phyloP scores from a whole-genome alignment of 1,140 invertebrate genomes.

The Drosophila miranda region DNA sequence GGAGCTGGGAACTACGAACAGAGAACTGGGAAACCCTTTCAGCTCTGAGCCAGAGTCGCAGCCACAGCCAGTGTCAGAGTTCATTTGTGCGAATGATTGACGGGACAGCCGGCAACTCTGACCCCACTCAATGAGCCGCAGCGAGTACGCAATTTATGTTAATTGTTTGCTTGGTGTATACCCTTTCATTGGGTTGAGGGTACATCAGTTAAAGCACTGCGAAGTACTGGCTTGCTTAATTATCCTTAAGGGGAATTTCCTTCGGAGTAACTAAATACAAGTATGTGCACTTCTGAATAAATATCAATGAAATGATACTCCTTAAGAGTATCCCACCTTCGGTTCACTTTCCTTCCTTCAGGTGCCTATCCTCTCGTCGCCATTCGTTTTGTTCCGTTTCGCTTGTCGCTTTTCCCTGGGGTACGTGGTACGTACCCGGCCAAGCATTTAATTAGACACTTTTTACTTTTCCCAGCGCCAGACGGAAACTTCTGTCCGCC shows the following conservation, averaged over 20 bases:
- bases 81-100: conserved; percentile 66
- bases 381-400: conserved; percentile 3
- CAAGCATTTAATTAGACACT: conserved; percentile 64
- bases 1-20: conserved; percentile 12
- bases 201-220: neutral
- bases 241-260: too few species aligned
- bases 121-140: conserved; percentile 59
- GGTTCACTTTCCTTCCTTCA: neutral
- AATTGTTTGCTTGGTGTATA: conserved; percentile 44
- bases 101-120: conserved; percentile 50
- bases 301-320: too few species aligned
- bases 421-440: neutral
- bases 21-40: conserved; percentile 33
- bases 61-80: conserved; percentile 52
- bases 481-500: conserved; percentile 20
- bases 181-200: conserved; percentile 2
- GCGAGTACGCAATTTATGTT: conserved; percentile 70
- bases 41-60: neutral
- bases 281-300: too few species aligned
- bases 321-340: neutral
- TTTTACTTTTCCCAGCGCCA: conserved; percentile 61
- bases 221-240: too few species aligned
- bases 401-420: conserved; percentile 28
- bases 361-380: neutral
- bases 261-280: too few species aligned